Evolutionary conservation across 1,140 invertebrate genomes (phyloP), one percentile per base, ranked within the genome.

Genomic region (Pectinophora gossypiella): DNA sequence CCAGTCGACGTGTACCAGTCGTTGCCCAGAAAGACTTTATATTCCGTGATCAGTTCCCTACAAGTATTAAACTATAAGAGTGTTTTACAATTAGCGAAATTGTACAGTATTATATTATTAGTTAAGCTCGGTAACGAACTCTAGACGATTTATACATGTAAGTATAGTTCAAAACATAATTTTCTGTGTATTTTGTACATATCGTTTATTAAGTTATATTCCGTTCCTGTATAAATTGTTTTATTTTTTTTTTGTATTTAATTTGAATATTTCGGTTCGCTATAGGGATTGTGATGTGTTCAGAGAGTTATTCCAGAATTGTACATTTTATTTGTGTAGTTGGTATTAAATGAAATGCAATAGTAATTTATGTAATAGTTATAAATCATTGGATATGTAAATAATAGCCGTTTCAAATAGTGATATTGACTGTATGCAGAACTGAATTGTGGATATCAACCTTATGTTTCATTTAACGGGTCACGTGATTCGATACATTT

Each of bases 331-430:
- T 81, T 84, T 72, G 62, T 70, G 69, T 83, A 84, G 76, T 71
- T 58, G 72, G 48, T 79, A 79, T 79, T 71, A 64, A 78, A 72
- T 68, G 70, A 74, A 83, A 79, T 76, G 81, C 84, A 87, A 87
- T 85, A 87, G 84, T 87, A 85, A 87, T 82, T 87, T 87, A 87
- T 87, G 77, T 79, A 70, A 76, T 84, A 80, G 76, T 63, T 72
- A 63, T 74, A 74, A 75, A 71, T 70, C 61, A 60, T 72, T 65
- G 66, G 64, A 78, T 57, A 71, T 87, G 81, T 85, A 85, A 76
- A 71, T 68, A 68, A 82, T 83, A 82, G 65, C 72, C 48, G 64
- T 77, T 71, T 64, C 72, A 61, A 68, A 64, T 76, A 67, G 61
- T 69, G 57, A 70, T 56, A 60, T 40, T 32, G 27, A 32, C 27